Conservation (phyloP, 2,113 vertebrate genomes). For the Phalacrocorax brasilianus region DNA sequence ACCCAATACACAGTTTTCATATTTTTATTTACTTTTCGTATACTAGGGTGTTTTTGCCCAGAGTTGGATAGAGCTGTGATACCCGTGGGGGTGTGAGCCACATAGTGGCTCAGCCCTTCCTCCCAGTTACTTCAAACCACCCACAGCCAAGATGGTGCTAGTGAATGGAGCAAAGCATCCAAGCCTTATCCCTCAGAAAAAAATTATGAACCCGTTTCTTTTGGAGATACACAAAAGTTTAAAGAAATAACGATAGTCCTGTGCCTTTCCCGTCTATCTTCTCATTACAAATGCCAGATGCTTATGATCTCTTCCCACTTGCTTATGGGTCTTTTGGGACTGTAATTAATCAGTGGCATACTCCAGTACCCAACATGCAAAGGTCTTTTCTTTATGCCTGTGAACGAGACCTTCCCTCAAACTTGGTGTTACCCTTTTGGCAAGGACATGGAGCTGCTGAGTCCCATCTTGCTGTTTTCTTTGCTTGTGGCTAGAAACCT, state of each 20-base stretch:
- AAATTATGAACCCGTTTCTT: neutral
- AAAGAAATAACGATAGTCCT: neutral
- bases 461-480: neutral
- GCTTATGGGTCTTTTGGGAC: neutral
- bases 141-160: neutral
- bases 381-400: neutral
- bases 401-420: neutral
- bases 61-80: neutral
- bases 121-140: neutral
- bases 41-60: neutral
- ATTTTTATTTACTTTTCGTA: neutral
- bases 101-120: neutral
- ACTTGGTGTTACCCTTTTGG: neutral
- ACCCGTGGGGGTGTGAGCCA: neutral
- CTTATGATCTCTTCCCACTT: neutral
- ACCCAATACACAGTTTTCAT: neutral
- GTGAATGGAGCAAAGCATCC: neutral
- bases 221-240: neutral
- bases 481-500: slow-evolving; percentile 8
- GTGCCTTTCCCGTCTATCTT: neutral
- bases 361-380: neutral
- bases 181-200: neutral
- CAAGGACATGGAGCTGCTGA: neutral
- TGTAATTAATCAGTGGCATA: neutral
- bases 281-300: neutral